A percentile compares a stretch with the other conserved stretches of the same genome.
Evolutionary conservation across 2,888 invertebrate species (phyloP).

Genomic region (Drosophila neonasuta): DNA sequence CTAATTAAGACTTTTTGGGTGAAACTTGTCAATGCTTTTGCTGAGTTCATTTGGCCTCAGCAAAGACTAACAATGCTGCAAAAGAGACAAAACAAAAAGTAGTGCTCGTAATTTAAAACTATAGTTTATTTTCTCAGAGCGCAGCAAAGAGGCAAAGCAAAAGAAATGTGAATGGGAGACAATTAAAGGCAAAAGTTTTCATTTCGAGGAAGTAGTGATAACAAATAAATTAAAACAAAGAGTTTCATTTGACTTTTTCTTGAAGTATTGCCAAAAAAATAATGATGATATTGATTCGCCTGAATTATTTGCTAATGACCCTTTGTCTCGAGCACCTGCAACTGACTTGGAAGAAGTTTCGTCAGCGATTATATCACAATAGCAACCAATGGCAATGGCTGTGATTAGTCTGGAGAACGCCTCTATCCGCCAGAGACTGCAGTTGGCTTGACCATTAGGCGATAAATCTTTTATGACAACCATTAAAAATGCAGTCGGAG

Average conservation of each 20-base stretch:
- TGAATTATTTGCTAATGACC: slow-evolving; percentile 10
- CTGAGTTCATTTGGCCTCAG: background rate
- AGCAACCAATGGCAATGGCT: slow-evolving; percentile 33
- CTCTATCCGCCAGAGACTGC: slow-evolving; percentile 27
- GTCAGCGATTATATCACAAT: slow-evolving; percentile 46
- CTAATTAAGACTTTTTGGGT: slow-evolving; percentile 20
- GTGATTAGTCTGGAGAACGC: slow-evolving; percentile 45
- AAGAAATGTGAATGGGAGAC: background rate
- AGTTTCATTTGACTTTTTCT: background rate
- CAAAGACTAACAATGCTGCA: background rate
- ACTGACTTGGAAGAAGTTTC: slow-evolving; percentile 16
- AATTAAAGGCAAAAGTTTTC: background rate
- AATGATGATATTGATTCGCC: background rate
- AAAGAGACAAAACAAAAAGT: background rate
- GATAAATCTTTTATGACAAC: slow-evolving; percentile 68
- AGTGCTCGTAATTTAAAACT: background rate
- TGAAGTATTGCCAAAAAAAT: background rate
- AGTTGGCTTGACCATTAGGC: slow-evolving; percentile 43
- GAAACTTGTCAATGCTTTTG: slow-evolving; percentile 3
- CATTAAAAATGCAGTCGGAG: slow-evolving; percentile 56
- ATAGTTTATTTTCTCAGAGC: background rate
- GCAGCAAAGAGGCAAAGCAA: background rate
- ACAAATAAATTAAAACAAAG: background rate
- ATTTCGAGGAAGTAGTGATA: background rate
- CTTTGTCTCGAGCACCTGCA: slow-evolving; percentile 18